phyloP scores from a whole-genome alignment of 2,113 vertebrate species.

The Cathartes aura region DNA sequence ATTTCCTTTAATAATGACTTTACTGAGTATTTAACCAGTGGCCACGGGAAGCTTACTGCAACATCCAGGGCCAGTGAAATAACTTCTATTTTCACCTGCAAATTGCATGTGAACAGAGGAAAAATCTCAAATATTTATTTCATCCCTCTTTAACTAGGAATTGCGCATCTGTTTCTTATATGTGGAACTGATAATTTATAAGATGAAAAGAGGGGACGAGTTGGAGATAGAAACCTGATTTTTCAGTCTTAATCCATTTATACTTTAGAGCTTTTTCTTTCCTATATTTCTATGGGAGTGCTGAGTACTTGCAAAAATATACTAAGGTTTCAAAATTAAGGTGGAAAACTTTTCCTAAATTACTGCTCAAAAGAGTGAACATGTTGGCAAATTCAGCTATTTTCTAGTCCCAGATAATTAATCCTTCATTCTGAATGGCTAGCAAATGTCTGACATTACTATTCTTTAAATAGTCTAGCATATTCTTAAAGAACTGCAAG shows the following conservation, averaged over 20 bases:
- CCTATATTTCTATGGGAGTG: neutral
- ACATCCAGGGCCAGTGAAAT: neutral
- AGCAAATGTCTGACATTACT: neutral
- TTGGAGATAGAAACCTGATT: neutral
- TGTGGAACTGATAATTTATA: neutral
- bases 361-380: neutral
- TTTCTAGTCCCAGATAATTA: neutral
- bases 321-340: neutral
- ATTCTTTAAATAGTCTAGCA: neutral
- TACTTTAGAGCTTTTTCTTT: neutral
- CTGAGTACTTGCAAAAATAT: neutral
- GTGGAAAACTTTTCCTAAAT: neutral
- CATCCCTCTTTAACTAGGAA: neutral
- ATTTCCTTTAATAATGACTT: neutral
- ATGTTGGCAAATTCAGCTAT: neutral
- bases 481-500: neutral
- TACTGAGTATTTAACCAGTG: neutral
- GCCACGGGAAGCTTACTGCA: neutral
- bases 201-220: neutral
- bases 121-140: neutral
- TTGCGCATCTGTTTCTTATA: neutral
- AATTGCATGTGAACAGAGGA: neutral
- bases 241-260: neutral
- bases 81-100: neutral
- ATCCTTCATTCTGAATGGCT: neutral